Evolutionary conservation across 2,797 vertebrate species (phyloP).

Genomic region (Danionella dracula): DNA sequence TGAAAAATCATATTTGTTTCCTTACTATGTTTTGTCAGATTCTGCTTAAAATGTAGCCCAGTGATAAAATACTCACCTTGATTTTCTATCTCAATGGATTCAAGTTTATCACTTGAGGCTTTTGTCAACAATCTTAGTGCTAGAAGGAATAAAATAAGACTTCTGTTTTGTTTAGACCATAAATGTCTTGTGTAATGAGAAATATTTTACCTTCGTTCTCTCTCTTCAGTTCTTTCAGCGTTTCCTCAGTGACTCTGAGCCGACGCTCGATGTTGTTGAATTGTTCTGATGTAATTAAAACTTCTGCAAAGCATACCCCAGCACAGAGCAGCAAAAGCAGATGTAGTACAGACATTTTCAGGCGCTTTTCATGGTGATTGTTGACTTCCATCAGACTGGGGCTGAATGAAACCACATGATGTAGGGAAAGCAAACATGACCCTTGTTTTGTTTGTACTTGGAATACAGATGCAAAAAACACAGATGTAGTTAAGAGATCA

Average conservation of each 20-base stretch:
- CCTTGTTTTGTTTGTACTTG: conserved; percentile 11
- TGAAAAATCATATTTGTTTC: background rate
- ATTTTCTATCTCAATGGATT: conserved; percentile 13
- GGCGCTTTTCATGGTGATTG: background rate
- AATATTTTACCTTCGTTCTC: conserved; percentile 2
- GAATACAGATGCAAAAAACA: background rate
- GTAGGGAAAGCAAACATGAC: conserved; percentile 6
- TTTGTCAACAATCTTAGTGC: background rate
- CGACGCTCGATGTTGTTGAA: background rate
- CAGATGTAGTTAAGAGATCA: background rate
- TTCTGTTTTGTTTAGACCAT: background rate
- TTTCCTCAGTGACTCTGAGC: background rate
- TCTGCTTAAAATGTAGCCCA: no score
- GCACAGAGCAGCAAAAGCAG: background rate
- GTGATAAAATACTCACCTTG: background rate
- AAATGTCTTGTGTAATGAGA: no score
- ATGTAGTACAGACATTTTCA: background rate
- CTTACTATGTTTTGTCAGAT: no score
- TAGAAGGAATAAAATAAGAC: background rate
- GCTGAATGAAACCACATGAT: background rate
- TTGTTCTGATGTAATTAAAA: background rate
- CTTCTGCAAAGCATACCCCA: background rate
- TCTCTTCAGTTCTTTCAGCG: conserved; percentile 1
- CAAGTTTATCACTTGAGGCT: background rate
- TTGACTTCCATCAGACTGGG: background rate